Evolutionary conservation across 2,113 vertebrate genomes (phyloP), one percentile per base, ranked within the genome.

Genomic region (Apistogramma diplotaenia): DNA sequence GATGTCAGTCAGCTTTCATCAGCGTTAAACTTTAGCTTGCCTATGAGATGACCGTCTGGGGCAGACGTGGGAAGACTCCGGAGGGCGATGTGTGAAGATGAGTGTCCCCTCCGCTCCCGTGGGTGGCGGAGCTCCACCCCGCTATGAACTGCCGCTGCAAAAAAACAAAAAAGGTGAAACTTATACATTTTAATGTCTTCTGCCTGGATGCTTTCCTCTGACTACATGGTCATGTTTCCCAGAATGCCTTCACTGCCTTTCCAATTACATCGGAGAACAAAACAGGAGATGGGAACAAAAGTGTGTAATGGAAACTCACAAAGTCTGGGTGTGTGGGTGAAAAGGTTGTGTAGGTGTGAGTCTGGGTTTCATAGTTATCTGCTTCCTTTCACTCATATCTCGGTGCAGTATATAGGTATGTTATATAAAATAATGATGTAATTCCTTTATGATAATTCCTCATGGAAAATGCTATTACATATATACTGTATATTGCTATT

Each of bases 1-100:
- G 92, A 94, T 94, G 92, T 93, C 88, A 91, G 93, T 93, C 93
- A 85, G 85, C 86, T 91, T 89, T 87, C 85, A 94, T 94, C 90
- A 93, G 82, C 25, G 59, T 94, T 94, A 89, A 93, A 92, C 90
- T 93, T 91, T 86, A 88, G 84, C 81, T 46, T 82, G 74, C 60
- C 84, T 85, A 79, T 54, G 31, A 90, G 84, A 90, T 46, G 78
- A 62, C 62, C 13, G 33, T 83, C 71, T 16, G 43, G 78, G 81
- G 86, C 89, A 83, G 81, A 90, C 70, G 73, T 91, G 80, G 80
- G 65, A 89, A 85, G 84, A 87, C 83, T 88, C 92, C 74, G 6
- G 83, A 87, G 90, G 89, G 87, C 78, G 46, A 49, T 59, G 59
- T 59, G 87, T 89, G 81, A 91, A 87, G 72, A 90, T 83, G 86